Conservation (phyloP, 2,888 invertebrate species). For the Nemapogon koenigi region DNA sequence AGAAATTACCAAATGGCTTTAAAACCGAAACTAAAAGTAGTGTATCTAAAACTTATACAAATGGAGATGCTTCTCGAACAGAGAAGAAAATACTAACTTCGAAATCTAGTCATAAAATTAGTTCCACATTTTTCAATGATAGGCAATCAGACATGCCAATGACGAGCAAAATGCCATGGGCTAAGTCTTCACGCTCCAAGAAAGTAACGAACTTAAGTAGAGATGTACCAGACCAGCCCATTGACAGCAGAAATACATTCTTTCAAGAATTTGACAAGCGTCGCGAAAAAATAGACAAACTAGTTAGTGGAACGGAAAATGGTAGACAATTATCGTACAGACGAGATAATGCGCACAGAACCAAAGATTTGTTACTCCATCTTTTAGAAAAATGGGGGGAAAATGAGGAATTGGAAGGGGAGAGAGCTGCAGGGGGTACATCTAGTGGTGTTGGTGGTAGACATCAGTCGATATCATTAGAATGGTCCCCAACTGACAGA, state of each 20-base stretch:
- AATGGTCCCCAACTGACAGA: slow-evolving; percentile 76
- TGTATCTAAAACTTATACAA: slow-evolving; percentile 36
- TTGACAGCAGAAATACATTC: slow-evolving; percentile 62
- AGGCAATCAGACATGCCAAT: slow-evolving; percentile 47
- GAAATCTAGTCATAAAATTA: slow-evolving; percentile 46
- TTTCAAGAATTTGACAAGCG: slow-evolving; percentile 55
- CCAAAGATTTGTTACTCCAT: slow-evolving; percentile 78
- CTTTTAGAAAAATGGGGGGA: slow-evolving; percentile 80
- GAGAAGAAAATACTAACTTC: slow-evolving; percentile 44
- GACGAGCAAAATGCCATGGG: slow-evolving; percentile 63
- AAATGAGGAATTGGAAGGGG: slow-evolving; percentile 48
- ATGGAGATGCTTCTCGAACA: slow-evolving; percentile 35
- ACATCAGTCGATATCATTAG: slow-evolving; percentile 78
- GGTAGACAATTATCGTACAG: slow-evolving; percentile 51
- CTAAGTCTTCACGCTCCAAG: slow-evolving; percentile 64
- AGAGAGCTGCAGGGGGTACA: slow-evolving; percentile 60
- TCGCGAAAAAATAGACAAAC: slow-evolving; percentile 49
- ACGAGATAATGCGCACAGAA: slow-evolving; percentile 69
- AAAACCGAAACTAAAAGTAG: slow-evolving; percentile 35
- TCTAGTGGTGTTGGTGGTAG: slow-evolving; percentile 42
- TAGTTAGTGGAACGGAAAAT: slow-evolving; percentile 46
- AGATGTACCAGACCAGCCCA: slow-evolving; percentile 73
- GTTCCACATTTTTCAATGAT: slow-evolving; percentile 42
- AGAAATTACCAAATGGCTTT: slow-evolving; percentile 40
- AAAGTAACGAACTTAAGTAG: slow-evolving; percentile 72